Evolutionary conservation across 2,113 vertebrate species (phyloP), one percentile per base, ranked within the genome.

Genomic region (Uria aalge): DNA sequence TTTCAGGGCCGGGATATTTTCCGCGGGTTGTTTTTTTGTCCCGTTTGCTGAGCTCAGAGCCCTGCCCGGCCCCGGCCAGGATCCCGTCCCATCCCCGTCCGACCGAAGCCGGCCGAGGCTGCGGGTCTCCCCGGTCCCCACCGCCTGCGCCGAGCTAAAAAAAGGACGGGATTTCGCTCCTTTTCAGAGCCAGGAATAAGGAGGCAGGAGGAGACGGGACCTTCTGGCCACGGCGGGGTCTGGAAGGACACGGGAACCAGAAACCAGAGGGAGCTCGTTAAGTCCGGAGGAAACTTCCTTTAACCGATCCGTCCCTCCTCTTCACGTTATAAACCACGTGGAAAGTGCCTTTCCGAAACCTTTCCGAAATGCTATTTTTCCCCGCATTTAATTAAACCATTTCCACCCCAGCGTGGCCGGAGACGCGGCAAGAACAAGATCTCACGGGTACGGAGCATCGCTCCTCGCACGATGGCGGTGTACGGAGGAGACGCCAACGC

Each of bases 401-500:
- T 64, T 23, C 73, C 64, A 56, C 23, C 60, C 36, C 14, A 67
- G 38, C 4, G 7, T 1, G 20, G 67, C 57, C 24, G 23, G 50
- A 32, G 23, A 43, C 34, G 4, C 7, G 1, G 4, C 22, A 29
- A 19, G 59, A 29, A 21, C 2, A 19, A 21, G 30, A 27, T 32
- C 80, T 77, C 19, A 6, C 2, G 3, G 29, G 53, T 21, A 32
- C 8, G 3, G 23, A 30, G 47, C 74, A 3, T 47, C 9, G 4
- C n/a, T 45, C 45, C 60, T 34, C 21, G 2, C 43, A 12, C 2
- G 3, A 18, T 3, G 1, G 43, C 15, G 2, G 57, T 3, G 5
- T 6, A 26, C 26, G 2, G 34, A 38, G 38, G 38, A 21, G 6
- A 30, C 8, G 0, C 1, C 2, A 23, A 57, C 3, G 21, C 45